Evolutionary conservation across 2,888 invertebrate species (phyloP).

Genomic region (Mesodorylaimus sp.): DNA sequence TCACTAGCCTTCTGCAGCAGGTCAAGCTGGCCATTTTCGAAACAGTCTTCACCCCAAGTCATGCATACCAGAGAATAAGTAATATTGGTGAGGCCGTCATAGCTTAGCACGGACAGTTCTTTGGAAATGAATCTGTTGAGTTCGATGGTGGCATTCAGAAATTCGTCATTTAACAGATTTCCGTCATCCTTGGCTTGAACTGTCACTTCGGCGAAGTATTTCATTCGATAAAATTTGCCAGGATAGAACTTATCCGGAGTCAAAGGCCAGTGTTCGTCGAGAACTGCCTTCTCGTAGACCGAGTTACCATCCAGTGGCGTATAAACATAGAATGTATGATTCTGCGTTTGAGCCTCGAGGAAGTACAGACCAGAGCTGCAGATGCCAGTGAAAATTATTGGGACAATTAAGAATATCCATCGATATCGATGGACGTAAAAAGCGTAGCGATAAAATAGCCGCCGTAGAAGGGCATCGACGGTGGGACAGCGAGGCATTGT

Average conservation of each 20-base stretch:
- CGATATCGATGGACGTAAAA: too few species aligned
- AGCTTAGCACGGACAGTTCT: conserved; percentile 16
- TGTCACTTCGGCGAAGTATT: conserved; percentile 23
- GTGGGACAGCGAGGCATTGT: too few species aligned
- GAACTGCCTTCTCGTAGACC: conserved; percentile 45
- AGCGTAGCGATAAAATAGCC: too few species aligned
- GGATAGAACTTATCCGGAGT: conserved; percentile 25
- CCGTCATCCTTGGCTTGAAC: conserved; percentile 3
- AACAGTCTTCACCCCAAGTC: conserved; percentile 2
- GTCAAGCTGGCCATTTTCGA: conserved; percentile 3
- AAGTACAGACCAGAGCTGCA: conserved; percentile 4
- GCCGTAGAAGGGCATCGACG: too few species aligned
- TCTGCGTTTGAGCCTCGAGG: not conserved
- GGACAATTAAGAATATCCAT: conserved; percentile 6
- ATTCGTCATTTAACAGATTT: conserved; percentile 2
- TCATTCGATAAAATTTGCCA: conserved; percentile 27
- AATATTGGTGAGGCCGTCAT: not conserved
- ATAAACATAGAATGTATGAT: conserved; percentile 44
- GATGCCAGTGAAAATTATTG: conserved; percentile 4
- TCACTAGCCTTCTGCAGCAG: not conserved
- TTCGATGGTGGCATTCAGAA: conserved; percentile 20
- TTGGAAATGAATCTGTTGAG: conserved; percentile 22
- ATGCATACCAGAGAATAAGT: conserved; percentile 5
- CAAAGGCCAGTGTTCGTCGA: conserved; percentile 25
- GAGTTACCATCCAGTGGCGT: conserved; percentile 66